phyloP scores from a whole-genome alignment of 2,113 vertebrate species.

The Pogona vitticeps region DNA sequence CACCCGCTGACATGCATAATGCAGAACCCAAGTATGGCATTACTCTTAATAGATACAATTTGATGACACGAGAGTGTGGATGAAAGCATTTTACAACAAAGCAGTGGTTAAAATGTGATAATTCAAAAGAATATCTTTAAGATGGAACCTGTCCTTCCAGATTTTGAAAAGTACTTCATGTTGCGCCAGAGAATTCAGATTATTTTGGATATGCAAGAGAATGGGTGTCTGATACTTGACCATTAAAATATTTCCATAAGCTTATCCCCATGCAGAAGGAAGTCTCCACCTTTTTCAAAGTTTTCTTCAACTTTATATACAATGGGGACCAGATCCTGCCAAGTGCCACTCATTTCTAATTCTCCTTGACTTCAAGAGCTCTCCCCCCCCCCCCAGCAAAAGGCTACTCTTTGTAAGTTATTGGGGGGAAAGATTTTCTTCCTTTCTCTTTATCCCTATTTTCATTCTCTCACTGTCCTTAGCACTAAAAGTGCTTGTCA shows the following conservation, averaged over 20 bases:
- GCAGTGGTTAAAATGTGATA: neutral
- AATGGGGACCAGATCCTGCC: neutral
- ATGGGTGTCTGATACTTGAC: neutral
- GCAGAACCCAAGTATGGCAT: neutral
- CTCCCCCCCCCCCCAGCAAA: neutral
- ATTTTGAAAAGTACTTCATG: neutral
- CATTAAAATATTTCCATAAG: neutral
- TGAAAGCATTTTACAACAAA: neutral
- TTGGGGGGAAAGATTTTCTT: neutral
- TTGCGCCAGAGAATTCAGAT: neutral
- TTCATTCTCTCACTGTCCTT: neutral
- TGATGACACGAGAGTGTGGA: neutral
- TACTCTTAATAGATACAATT: neutral
- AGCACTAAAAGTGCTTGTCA: neutral
- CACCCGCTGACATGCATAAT: neutral
- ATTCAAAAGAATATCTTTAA: neutral
- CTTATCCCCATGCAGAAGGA: neutral
- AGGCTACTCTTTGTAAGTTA: conserved; percentile 8
- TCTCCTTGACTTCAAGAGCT: neutral
- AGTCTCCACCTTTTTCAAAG: neutral
- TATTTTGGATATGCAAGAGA: neutral
- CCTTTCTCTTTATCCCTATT: neutral
- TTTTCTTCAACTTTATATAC: neutral
- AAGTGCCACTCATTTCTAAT: neutral
- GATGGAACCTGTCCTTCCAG: neutral